Percentiles rank a stretch among this genome's conserved stretches.
These are phyloP conservation scores for Drosophila mimica DNA, from an alignment of 2,888 invertebrate species.

Conservation along the genomic window DNA sequence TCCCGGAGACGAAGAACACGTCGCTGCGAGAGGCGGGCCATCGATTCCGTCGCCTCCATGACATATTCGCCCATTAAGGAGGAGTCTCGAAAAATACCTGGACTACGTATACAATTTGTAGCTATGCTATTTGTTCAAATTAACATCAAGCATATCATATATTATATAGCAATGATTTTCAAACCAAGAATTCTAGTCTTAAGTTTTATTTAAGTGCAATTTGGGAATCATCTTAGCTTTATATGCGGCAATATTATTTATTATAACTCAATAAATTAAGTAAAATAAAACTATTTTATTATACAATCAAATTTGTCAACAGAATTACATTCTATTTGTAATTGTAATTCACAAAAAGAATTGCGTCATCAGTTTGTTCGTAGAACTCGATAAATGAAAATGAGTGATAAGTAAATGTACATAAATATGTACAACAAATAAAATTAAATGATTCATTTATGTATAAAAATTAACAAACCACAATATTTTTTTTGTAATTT, in stretches of 20 bases:
- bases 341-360: not conserved
- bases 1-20: conserved; percentile 58
- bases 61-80: conserved; percentile 38
- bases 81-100: not conserved
- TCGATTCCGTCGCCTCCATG: conserved; percentile 39
- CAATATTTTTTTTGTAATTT: not conserved
- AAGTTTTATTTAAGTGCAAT: not conserved
- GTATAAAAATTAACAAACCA: not conserved
- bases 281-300: not conserved
- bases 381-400: not conserved
- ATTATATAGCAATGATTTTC: not conserved
- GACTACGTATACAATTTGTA: not conserved
- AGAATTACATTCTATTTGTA: not conserved
- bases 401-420: not conserved
- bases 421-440: not conserved
- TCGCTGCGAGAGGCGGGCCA: conserved; percentile 50
- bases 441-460: not conserved
- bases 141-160: not conserved
- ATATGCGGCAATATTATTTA: not conserved
- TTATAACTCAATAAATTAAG: not conserved
- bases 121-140: not conserved
- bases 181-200: not conserved
- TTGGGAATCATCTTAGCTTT: not conserved
- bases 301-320: not conserved
- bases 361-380: not conserved